Conservation (phyloP, 2,113 vertebrate genomes). For the Grammomys surdaster region DNA sequence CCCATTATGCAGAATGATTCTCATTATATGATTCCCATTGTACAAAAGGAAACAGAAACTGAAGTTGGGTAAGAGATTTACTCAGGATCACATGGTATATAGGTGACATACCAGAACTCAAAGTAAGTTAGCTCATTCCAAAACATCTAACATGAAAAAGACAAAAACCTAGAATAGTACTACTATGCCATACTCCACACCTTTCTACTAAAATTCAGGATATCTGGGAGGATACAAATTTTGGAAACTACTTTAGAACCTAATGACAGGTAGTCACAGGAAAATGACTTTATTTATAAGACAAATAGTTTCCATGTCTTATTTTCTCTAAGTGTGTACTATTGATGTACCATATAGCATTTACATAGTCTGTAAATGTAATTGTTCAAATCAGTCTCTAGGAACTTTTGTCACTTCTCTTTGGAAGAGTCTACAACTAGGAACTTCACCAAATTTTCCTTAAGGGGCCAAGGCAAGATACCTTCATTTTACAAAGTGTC, state of each 20-base stretch:
- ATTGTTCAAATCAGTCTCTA: conserved; percentile 69
- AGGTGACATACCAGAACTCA: conserved; percentile 5
- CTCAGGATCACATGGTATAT: background rate
- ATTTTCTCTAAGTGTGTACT: background rate
- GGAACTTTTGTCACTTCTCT: conserved; percentile 66
- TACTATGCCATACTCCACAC: background rate
- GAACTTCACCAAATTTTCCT: conserved; percentile 67
- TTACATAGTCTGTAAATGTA: conserved; percentile 63
- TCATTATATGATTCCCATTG: background rate
- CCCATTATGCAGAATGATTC: background rate
- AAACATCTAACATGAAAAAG: background rate
- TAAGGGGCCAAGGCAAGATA: conserved; percentile 55
- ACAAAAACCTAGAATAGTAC: background rate
- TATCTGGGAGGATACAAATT: background rate
- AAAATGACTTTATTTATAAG: conserved; percentile 47
- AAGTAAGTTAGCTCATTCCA: conserved; percentile 1
- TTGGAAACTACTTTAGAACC: conserved; percentile 50
- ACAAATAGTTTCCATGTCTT: conserved; percentile 57
- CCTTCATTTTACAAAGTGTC: conserved; percentile 66
- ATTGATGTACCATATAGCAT: background rate
- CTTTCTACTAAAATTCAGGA: conserved; percentile 39
- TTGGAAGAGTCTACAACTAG: conserved; percentile 68
- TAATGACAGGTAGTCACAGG: conserved; percentile 13
- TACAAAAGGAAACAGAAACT: conserved; percentile 38
- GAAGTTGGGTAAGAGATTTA: conserved; percentile 48